Base-by-base conservation (phyloP, 2,797 vertebrate genomes). In the Oceanodroma leucorhoa region DNA sequence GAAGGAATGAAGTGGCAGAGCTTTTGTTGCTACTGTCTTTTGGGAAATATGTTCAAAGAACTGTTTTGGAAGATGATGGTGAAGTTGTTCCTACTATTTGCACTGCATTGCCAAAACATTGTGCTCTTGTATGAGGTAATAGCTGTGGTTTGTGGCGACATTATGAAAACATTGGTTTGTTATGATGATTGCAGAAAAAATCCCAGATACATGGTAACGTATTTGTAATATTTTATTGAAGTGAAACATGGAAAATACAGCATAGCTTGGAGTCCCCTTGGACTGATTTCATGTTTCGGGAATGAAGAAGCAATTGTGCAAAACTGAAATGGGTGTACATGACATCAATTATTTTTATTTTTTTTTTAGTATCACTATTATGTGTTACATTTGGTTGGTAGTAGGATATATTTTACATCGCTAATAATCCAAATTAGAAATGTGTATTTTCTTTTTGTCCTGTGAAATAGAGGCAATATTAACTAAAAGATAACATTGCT, bases 211-310 rank as follows among this genome's bases (percentile, higher is more conserved):
- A 72, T 95, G 54, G 57, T 95, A 94, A 92, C 2, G 20, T 91
- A 78, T 95, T 95, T 96, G 72, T 93, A 87, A 95, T 95, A 93
- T 89, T 95, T 96, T 94, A 84, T 79, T 96, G 83, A 76, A 93
- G 80, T 76, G 83, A 80, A 88, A 83, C 43, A 41, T 66, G 82
- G 89, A 96, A 96, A 95, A 92, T 94, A 88, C 54, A 93, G 57
- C 62, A n/a, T 72, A 67, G 22, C 60, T 80, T 87, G 65, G 57
- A 69, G 86, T 97, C 87, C 83, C 88, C 82, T 83, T 91, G 76
- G 91, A 70, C 70, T 96, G 83, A 94, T 83, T 95, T 95, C 43
- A 80, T 76, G 36, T 79, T 57, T 88, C 1, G 3, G 81, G 65
- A 97, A 93, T 94, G 77, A 96, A 93, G 92, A 91, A 94, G 81